Conservation (phyloP, 2,888 invertebrate species). For the Corythucha ciliata region DNA sequence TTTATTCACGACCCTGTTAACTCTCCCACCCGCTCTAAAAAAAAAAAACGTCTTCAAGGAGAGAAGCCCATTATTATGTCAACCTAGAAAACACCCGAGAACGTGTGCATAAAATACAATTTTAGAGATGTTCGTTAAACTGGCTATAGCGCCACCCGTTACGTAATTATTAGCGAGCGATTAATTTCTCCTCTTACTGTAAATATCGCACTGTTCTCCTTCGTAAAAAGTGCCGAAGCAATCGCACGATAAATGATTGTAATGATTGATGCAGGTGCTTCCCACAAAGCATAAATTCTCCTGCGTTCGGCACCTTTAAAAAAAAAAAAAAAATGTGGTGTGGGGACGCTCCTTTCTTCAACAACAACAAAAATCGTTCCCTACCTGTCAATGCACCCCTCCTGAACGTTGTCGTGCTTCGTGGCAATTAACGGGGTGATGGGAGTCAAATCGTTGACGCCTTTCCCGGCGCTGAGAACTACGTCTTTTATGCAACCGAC, state of each 20-base stretch:
- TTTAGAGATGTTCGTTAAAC: too few species aligned
- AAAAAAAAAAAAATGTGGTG: conserved; percentile 3
- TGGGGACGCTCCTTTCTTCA: background rate
- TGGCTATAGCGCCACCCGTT: background rate
- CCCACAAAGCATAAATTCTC: conserved; percentile 81
- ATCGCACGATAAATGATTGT: conserved; percentile 79
- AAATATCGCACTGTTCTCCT: conserved; percentile 83
- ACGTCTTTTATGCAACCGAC: conserved; percentile 86
- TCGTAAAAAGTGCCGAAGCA: conserved; percentile 89
- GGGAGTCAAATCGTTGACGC: conserved; percentile 69
- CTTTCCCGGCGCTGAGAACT: conserved; percentile 74
- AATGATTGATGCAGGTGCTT: conserved; percentile 83
- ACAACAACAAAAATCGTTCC: too few species aligned
- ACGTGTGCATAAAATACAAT: too few species aligned
- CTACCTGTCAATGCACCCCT: conserved; percentile 73
- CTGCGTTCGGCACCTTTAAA: conserved; percentile 56
- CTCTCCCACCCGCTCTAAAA: too few species aligned
- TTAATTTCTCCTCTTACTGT: conserved; percentile 62
- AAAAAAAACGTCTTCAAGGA: too few species aligned
- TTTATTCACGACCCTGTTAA: too few species aligned
- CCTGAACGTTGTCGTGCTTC: conserved; percentile 79
- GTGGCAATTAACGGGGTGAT: conserved; percentile 76
- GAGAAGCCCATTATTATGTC: too few species aligned
- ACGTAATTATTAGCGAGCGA: too few species aligned
- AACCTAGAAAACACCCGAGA: too few species aligned